Percentiles rank a stretch among this genome's conserved stretches.
phyloP scores from a whole-genome alignment of 2,113 vertebrate species.

The Amphilophus citrinellus region DNA sequence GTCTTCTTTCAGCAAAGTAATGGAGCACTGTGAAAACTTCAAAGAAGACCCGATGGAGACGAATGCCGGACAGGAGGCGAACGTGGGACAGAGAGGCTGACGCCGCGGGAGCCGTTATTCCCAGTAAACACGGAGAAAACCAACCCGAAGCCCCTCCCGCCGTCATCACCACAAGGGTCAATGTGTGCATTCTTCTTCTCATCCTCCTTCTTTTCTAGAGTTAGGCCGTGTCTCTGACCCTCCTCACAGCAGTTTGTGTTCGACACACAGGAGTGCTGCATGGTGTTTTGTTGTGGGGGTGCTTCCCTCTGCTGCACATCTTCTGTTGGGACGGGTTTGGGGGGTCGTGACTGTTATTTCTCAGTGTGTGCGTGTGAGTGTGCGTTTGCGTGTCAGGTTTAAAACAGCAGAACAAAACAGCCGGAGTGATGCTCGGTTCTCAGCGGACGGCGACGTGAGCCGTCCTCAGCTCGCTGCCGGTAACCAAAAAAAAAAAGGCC shows the following conservation, averaged over 20 bases:
- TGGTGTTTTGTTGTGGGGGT: slow-evolving; percentile 57
- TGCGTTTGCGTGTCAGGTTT: slow-evolving; percentile 37
- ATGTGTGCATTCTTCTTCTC: slow-evolving; percentile 73
- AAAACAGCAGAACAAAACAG: slow-evolving; percentile 37
- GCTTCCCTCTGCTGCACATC: slow-evolving; percentile 57
- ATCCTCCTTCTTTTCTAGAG: slow-evolving; percentile 74
- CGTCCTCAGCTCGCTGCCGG: slow-evolving; percentile 11
- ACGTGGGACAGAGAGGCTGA: slow-evolving; percentile 71
- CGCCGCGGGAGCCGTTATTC: neutral
- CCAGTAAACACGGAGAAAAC: slow-evolving; percentile 21
- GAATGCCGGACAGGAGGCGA: slow-evolving; percentile 85
- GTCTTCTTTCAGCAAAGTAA: slow-evolving; percentile 89
- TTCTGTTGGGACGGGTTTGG: slow-evolving; percentile 28
- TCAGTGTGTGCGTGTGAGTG: slow-evolving; percentile 32
- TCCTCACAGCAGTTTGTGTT: slow-evolving; percentile 43
- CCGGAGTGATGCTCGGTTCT: slow-evolving; percentile 34
- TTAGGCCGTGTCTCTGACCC: slow-evolving; percentile 69
- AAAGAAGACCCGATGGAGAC: slow-evolving; percentile 98
- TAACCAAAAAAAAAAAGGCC: slow-evolving; percentile 14
- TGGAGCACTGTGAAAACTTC: slow-evolving; percentile 95
- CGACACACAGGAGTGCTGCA: slow-evolving; percentile 59
- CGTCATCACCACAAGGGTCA: slow-evolving; percentile 76
- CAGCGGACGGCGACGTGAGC: slow-evolving; percentile 17
- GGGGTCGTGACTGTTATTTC: slow-evolving; percentile 23
- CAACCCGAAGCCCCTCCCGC: slow-evolving; percentile 41